Base-by-base conservation (phyloP, 2,113 vertebrate species). In the Oceanites oceanicus region DNA sequence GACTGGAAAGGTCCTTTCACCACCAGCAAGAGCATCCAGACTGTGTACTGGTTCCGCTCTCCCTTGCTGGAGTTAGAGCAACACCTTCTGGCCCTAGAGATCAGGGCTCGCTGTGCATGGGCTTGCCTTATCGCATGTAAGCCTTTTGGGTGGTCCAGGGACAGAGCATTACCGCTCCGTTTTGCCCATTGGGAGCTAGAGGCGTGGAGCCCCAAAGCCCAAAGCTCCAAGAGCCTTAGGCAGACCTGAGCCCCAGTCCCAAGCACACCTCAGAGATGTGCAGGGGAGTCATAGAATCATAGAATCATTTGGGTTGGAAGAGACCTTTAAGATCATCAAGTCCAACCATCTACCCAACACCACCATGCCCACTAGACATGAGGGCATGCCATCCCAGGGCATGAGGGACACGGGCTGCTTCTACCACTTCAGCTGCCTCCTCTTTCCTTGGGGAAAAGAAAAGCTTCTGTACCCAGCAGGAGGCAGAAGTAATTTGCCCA, bases 101-200 rank as follows among this genome's bases (percentile, higher is more conserved):
- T 10, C 15, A 15, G 55, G 18, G 32, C 42, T 58, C 36, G 6
- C 14, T 1, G 3, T 6, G 4, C 10, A 1, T 1, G 13, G 55
- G 30, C 5, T 7, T 19, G 11, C 27, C 30, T 20, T 6, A 4
- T 5, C 3, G 0, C 32, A 9, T 5, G 15, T 23, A 16, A 44
- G 20, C 13, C 50, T 30, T 50, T 25, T 21, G 38, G 44, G 44
- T 32, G 38, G 32, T 13, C 29, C 34, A 8, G 44, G 78, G 59
- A 9, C 13, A 20, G 10, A 63, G 27, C 50, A 19, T 10, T 12
- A 0, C 15, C 0, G 18, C 42, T 40, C 4, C 1, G 2, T 7
- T 68, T 4, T 16, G 15, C 18, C 7, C 30, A 19, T 4, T 2
- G 1, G 38, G 36, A 80, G 29, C 21, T 12, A 8, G 7, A 42